These are phyloP conservation scores for Crypturellus tataupa DNA, from an alignment of 2,797 vertebrate species.

Conservation along the genomic window DNA sequence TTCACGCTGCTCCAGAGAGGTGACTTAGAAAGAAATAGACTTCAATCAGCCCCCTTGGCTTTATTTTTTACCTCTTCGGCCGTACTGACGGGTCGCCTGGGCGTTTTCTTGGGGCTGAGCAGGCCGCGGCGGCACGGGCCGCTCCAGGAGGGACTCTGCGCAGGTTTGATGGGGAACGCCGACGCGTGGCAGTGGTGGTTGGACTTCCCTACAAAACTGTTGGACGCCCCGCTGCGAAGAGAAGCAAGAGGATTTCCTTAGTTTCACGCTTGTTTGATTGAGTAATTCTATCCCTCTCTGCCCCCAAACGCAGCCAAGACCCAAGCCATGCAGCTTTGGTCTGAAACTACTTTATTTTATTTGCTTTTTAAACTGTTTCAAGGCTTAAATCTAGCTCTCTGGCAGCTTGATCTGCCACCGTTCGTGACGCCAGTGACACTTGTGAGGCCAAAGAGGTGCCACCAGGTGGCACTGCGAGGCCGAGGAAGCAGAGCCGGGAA, in stretches of 20 bases:
- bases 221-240: conserved; percentile 64
- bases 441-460: neutral
- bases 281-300: accelerated
- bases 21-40: neutral
- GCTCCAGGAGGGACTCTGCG: conserved; percentile 87
- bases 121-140: conserved; percentile 79
- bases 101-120: conserved; percentile 81
- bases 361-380: accelerated
- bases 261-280: accelerated
- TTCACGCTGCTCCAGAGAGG: accelerated
- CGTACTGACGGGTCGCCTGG: conserved; percentile 82
- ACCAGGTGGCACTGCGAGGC: conserved; percentile 7
- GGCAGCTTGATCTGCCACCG: accelerated
- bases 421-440: neutral
- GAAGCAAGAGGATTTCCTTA: accelerated
- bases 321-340: accelerated
- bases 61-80: conserved; percentile 89
- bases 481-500: neutral
- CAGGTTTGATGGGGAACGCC: conserved; percentile 90
- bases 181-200: conserved; percentile 74
- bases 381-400: neutral
- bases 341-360: accelerated
- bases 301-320: neutral
- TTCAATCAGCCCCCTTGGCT: neutral
- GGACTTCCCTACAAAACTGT: conserved; percentile 73